phyloP scores from a whole-genome alignment of 2,797 vertebrate species.

The Moxostoma hubbsi region DNA sequence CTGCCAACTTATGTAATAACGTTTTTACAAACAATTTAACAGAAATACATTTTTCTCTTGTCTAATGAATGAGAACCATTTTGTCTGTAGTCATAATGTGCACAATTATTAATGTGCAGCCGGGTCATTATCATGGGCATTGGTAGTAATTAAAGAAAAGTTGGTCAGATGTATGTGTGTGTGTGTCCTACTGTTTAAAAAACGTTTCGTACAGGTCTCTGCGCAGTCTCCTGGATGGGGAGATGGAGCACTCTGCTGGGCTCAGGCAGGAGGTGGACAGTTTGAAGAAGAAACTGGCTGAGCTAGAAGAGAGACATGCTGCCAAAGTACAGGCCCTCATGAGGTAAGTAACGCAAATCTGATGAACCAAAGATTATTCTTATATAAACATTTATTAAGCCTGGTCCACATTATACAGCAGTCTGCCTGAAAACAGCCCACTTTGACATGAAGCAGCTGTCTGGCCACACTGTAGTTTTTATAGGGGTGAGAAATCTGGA shows the following conservation, averaged over 20 bases:
- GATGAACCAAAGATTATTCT: background rate
- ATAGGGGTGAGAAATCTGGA: background rate
- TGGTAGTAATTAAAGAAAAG: conserved; percentile 32
- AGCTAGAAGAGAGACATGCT: conserved; percentile 90
- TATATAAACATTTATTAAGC: background rate
- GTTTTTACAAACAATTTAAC: no score
- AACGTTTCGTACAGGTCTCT: conserved; percentile 82
- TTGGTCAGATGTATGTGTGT: conserved; percentile 4
- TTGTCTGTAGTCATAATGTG: background rate
- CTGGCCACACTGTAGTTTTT: background rate
- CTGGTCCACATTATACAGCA: background rate
- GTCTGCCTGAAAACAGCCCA: background rate
- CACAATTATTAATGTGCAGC: conserved; percentile 20
- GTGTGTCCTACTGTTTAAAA: conserved; percentile 35
- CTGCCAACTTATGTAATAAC: no score
- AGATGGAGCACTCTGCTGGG: conserved; percentile 96
- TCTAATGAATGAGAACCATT: no score
- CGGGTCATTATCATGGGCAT: conserved; percentile 8
- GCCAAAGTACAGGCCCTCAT: conserved; percentile 90
- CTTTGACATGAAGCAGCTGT: background rate
- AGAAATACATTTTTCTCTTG: no score
- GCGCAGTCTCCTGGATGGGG: conserved; percentile 90
- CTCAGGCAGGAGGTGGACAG: conserved; percentile 90
- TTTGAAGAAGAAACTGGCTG: conserved; percentile 84
- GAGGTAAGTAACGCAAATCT: conserved; percentile 77